A percentile compares a stretch with the other conserved stretches of the same genome.
These are phyloP conservation scores for Agrotis exclamationis DNA, from an alignment of 2,888 invertebrate genomes.

Conservation along the genomic window DNA sequence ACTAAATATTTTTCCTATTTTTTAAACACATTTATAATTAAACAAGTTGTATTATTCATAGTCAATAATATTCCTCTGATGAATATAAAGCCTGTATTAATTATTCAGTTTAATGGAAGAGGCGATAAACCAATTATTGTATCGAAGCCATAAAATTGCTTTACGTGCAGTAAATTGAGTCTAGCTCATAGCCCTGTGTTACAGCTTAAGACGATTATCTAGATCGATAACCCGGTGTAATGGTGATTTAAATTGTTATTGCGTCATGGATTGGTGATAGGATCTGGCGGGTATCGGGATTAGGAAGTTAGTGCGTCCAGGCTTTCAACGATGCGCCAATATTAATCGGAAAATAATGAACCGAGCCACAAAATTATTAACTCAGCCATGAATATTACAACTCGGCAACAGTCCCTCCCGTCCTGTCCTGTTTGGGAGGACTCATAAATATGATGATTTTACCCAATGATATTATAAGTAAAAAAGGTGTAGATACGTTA, in stretches of 20 bases:
- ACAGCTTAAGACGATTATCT: conserved; percentile 38
- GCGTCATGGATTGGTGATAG: not conserved
- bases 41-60: too few relatives aligned
- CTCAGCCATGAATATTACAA: too few relatives aligned
- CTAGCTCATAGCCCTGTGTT: conserved; percentile 9
- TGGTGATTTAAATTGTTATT: conserved; percentile 16
- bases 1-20: too few relatives aligned
- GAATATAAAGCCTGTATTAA: conserved; percentile 20
- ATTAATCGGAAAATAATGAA: too few relatives aligned
- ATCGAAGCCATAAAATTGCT: conserved; percentile 53
- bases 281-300: not conserved
- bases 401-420: too few relatives aligned
- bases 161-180: conserved; percentile 27
- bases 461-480: too few relatives aligned
- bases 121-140: conserved; percentile 54
- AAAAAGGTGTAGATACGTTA: too few relatives aligned
- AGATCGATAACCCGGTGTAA: conserved; percentile 17
- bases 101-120: conserved; percentile 39
- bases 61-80: not conserved
- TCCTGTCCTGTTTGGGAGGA: too few relatives aligned
- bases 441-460: too few relatives aligned
- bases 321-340: too few relatives aligned
- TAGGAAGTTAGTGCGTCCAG: not conserved
- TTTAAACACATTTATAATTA: too few relatives aligned
- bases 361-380: too few relatives aligned